Percentiles rank a stretch among this genome's conserved stretches.
phyloP scores from a whole-genome alignment of 2,888 invertebrate genomes.

The Hypercompe scribonia region DNA sequence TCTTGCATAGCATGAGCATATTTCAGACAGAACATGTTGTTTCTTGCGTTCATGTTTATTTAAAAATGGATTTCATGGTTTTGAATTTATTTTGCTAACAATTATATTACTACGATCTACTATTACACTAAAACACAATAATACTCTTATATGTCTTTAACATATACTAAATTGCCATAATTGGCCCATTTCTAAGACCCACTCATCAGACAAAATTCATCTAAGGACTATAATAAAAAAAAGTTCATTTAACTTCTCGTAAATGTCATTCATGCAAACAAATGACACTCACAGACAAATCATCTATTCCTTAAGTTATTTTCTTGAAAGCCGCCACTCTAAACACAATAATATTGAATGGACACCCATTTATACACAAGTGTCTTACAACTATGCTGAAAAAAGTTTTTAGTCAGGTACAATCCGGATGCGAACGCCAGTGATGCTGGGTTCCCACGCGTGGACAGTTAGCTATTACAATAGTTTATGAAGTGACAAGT shows the following conservation, averaged over 20 bases:
- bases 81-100: neutral
- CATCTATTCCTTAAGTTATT: slow-evolving; percentile 54
- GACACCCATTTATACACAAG: slow-evolving; percentile 74
- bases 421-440: slow-evolving; percentile 80
- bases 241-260: slow-evolving; percentile 51
- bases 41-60: neutral
- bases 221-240: slow-evolving; percentile 48
- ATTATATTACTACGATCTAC: neutral
- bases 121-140: neutral
- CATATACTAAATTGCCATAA: neutral
- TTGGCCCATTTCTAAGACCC: neutral
- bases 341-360: slow-evolving; percentile 66
- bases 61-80: neutral
- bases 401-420: slow-evolving; percentile 74
- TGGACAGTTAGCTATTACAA: slow-evolving; percentile 68
- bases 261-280: slow-evolving; percentile 52
- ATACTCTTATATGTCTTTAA: neutral
- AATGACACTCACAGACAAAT: slow-evolving; percentile 47
- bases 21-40: no score
- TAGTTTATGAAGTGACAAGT: slow-evolving; percentile 77
- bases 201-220: slow-evolving; percentile 18
- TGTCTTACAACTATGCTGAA: slow-evolving; percentile 76
- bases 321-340: slow-evolving; percentile 57
- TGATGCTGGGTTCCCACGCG: slow-evolving; percentile 75
- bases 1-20: neutral